Percentiles rank a stretch among this genome's conserved stretches.
Evolutionary conservation across 2,113 vertebrate genomes (phyloP).

Genomic region (Crotalus helleri): DNA sequence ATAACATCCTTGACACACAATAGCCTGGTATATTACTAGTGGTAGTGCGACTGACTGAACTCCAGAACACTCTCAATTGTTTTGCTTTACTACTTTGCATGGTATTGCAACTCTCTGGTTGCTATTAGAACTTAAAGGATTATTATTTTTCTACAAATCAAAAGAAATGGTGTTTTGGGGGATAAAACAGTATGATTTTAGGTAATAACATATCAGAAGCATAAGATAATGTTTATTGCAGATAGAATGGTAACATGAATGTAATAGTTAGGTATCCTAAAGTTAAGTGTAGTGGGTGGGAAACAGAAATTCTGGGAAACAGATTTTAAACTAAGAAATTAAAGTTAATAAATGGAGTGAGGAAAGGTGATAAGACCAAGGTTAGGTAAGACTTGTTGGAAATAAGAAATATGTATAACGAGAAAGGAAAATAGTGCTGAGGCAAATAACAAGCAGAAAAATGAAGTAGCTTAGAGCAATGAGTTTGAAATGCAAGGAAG

Average conservation of each 20-base stretch:
- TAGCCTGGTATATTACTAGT: neutral
- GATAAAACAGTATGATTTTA: neutral
- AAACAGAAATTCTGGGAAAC: neutral
- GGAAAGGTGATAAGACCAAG: neutral
- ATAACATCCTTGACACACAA: neutral
- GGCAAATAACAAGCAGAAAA: neutral
- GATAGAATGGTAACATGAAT: neutral
- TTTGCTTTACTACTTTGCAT: neutral
- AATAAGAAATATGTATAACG: neutral
- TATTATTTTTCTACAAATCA: neutral
- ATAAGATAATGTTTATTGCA: neutral
- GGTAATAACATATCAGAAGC: neutral
- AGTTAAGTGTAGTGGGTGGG: neutral
- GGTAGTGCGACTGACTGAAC: neutral
- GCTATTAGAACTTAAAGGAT: neutral
- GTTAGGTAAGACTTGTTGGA: neutral
- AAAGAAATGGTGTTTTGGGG: neutral
- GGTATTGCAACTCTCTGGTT: neutral
- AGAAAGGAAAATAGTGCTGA: neutral
- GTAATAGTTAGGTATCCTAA: neutral
- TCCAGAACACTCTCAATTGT: neutral
- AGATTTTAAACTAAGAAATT: neutral
- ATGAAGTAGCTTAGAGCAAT: neutral
- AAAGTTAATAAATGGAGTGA: neutral
- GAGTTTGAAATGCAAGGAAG: neutral